Evolutionary conservation across 2,113 vertebrate species (phyloP).

Genomic region (Rhabdomys dilectus): DNA sequence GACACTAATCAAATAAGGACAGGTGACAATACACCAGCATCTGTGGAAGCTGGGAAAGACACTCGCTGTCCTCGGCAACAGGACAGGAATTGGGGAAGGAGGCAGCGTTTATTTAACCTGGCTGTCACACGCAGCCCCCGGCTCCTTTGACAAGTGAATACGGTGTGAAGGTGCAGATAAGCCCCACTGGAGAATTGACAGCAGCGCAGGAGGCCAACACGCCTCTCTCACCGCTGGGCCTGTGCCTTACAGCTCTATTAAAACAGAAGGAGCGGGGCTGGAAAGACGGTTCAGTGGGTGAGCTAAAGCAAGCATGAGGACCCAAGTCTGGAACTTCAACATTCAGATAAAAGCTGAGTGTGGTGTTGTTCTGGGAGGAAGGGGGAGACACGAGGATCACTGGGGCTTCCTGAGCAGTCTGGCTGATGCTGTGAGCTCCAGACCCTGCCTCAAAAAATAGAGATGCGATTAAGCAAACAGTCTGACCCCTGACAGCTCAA

Average conservation of each 20-base stretch:
- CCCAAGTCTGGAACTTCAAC: background rate
- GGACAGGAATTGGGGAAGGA: constrained; percentile 18
- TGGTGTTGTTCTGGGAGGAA: background rate
- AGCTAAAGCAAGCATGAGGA: background rate
- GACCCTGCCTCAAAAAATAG: background rate
- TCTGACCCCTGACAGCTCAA: background rate
- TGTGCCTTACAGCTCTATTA: background rate
- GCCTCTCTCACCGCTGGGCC: background rate
- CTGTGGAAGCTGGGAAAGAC: constrained; percentile 44
- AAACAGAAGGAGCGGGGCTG: background rate
- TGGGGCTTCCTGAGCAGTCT: background rate
- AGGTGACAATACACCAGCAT: constrained; percentile 77
- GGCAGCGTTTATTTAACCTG: constrained; percentile 72
- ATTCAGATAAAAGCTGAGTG: background rate
- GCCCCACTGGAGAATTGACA: constrained; percentile 82
- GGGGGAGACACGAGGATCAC: background rate
- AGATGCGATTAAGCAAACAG: too few relatives aligned
- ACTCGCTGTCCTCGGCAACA: constrained; percentile 22
- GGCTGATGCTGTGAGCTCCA: background rate
- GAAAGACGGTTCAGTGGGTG: too few relatives aligned
- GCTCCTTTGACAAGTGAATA: constrained; percentile 75
- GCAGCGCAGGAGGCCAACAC: background rate
- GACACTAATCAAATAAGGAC: constrained; percentile 82
- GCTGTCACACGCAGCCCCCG: constrained; percentile 78
- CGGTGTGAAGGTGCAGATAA: constrained; percentile 84